Percentiles rank a stretch among this genome's conserved stretches.
phyloP scores from a whole-genome alignment of 2,888 invertebrate genomes.

The Elysia crispata region DNA sequence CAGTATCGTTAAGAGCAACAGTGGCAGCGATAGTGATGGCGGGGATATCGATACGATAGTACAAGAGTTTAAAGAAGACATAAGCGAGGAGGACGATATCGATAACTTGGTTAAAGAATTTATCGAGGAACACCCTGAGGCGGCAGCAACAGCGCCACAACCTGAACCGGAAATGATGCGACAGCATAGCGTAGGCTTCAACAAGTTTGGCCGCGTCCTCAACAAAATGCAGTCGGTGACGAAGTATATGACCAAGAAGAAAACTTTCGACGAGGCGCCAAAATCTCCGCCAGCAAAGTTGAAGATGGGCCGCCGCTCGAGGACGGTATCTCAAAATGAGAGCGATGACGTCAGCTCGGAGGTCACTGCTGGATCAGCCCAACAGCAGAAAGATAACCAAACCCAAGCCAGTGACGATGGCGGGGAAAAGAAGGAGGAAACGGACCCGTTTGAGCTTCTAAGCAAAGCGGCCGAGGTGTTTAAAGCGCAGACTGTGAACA shows the following conservation, averaged over 20 bases:
- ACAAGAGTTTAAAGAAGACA: constrained; percentile 37
- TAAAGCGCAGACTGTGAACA: constrained; percentile 37
- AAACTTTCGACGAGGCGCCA: not conserved
- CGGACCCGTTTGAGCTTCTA: constrained; percentile 32
- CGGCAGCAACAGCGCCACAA: not conserved
- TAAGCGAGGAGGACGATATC: constrained; percentile 35
- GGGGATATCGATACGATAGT: constrained; percentile 41
- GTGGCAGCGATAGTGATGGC: constrained; percentile 43
- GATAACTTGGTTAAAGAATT: constrained; percentile 41
- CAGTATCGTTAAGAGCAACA: no score
- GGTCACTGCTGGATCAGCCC: no score
- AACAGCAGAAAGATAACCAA: not conserved
- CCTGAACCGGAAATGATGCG: not conserved
- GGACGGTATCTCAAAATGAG: constrained; percentile 4
- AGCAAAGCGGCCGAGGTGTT: constrained; percentile 44
- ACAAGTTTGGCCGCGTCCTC: constrained; percentile 36
- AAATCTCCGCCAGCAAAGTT: not conserved
- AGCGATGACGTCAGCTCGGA: not conserved
- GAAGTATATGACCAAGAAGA: constrained; percentile 40
- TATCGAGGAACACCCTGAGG: not conserved
- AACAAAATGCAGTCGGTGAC: constrained; percentile 46
- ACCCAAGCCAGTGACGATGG: not conserved
- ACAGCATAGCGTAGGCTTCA: constrained; percentile 29
- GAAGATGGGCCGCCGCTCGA: not conserved
- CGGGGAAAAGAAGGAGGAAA: not conserved